These are phyloP conservation scores for Stichopus chloronotus DNA, from an alignment of 35 echinoderm and acorn worm species.

Conservation along the genomic window DNA sequence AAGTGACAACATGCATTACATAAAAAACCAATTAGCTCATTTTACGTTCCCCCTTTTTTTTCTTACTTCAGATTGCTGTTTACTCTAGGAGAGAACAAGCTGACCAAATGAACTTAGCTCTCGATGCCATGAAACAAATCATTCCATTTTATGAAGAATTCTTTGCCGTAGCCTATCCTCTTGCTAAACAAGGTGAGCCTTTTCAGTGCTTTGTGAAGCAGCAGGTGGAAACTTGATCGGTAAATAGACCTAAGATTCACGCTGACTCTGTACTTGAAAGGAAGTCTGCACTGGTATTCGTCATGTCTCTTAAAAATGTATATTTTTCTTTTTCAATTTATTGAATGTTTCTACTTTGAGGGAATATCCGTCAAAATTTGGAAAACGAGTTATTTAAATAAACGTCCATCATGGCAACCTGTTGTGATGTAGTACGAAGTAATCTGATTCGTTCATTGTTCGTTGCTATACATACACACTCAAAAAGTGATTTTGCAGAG, in stretches of 20 bases:
- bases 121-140: constrained; percentile 66
- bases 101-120: constrained; percentile 57
- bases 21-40: too few relatives aligned
- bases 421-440: too few relatives aligned
- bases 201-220: neutral
- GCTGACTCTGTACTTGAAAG: too few relatives aligned
- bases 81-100: constrained; percentile 63
- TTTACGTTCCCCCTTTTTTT: neutral
- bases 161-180: constrained; percentile 77
- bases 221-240: neutral
- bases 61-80: constrained; percentile 69
- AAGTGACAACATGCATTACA: too few relatives aligned
- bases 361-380: too few relatives aligned
- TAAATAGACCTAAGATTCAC: neutral
- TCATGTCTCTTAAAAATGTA: too few relatives aligned
- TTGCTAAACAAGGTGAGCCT: constrained; percentile 87
- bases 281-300: too few relatives aligned
- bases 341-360: neutral
- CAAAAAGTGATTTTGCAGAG: too few relatives aligned
- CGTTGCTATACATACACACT: too few relatives aligned
- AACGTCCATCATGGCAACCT: too few relatives aligned
- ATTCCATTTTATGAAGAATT: constrained; percentile 82
- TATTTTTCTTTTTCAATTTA: constrained; percentile 19
- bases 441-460: too few relatives aligned
- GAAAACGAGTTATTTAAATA: too few relatives aligned